Evolutionary conservation across 2,113 vertebrate genomes (phyloP), one percentile per base, ranked within the genome.

Genomic region (Centropristis striata): DNA sequence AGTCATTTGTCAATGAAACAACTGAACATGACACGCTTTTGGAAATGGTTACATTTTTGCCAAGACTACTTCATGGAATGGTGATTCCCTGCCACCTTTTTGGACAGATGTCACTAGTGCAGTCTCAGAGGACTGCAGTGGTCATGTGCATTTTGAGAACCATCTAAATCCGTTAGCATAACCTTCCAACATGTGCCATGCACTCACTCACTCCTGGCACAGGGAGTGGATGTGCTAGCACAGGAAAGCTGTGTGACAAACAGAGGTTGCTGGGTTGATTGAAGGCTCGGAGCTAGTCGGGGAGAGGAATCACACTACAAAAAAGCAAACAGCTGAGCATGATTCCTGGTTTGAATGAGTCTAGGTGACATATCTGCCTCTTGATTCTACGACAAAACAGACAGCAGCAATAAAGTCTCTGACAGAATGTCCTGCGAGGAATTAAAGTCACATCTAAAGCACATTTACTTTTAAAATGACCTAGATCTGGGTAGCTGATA

Each of bases 1-100:
- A 65, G 60, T 85, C 51, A 83, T 86, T 81, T 85, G 54, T 74
- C 77, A 77, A 12, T 69, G 25, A 80, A 88, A 85, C 81, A 81
- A 86, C 20, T 64, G 41, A 80, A 79, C 60, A 67, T 66, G 79
- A 57, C 76, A 83, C 7, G 27, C 50, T 83, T 86, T 68, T 64
- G 44, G 36, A 80, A 63, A 70, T 27, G 8, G 71, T 57, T 39
- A 41, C 27, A 63, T 66, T 64, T 83, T n/a, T 36, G 25, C 59
- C 27, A 14, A 53, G 21, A 57, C 58, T n/a, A 55, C 68, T 55
- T 74, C 16, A 28, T 57, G 47, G 49, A 41, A 41, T 70, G 28
- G 0, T 11, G 37, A 77, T 63, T 81, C 80, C 41, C 59, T 49
- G 36, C 20, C 47, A 77, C 44, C 47, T 59, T 57, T n/a, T 70